phyloP scores from a whole-genome alignment of 1,140 invertebrate species.

The Arctopsyche grandis region DNA sequence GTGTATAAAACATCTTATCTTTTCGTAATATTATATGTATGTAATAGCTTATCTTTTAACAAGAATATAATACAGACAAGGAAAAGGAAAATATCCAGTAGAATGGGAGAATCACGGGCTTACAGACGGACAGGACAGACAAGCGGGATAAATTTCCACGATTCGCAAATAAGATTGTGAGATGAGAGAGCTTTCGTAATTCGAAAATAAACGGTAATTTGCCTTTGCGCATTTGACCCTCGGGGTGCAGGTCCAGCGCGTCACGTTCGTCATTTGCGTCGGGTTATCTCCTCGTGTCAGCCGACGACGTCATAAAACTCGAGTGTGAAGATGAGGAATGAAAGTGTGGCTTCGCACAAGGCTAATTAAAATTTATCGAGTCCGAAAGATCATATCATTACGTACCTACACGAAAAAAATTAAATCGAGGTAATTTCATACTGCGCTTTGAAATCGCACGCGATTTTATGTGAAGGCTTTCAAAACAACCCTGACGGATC shows the following conservation, averaged over 20 bases:
- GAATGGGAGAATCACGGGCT: background rate
- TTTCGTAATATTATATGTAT: too few species aligned
- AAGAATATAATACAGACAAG: too few species aligned
- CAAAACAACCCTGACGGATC: slow-evolving; percentile 18
- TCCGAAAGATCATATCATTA: too few species aligned
- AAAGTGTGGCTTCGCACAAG: background rate
- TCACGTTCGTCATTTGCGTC: slow-evolving; percentile 9
- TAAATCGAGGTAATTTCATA: too few species aligned
- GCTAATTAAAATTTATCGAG: background rate
- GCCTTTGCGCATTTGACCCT: slow-evolving; percentile 11
- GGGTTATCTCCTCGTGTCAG: background rate
- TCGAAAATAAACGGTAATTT: slow-evolving; percentile 24
- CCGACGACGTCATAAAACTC: background rate
- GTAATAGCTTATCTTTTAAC: too few species aligned
- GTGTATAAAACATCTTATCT: too few species aligned
- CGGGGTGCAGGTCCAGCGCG: background rate
- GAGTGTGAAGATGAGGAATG: slow-evolving; percentile 6
- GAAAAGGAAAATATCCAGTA: too few species aligned
- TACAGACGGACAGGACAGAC: background rate
- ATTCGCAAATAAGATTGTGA: slow-evolving; percentile 3
- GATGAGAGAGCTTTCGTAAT: background rate
- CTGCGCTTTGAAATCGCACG: too few species aligned
- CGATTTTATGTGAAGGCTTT: too few species aligned
- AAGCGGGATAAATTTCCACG: background rate
- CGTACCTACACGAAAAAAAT: too few species aligned